Base-by-base conservation (phyloP, 2,888 invertebrate genomes). In the Pheosia tremula region DNA sequence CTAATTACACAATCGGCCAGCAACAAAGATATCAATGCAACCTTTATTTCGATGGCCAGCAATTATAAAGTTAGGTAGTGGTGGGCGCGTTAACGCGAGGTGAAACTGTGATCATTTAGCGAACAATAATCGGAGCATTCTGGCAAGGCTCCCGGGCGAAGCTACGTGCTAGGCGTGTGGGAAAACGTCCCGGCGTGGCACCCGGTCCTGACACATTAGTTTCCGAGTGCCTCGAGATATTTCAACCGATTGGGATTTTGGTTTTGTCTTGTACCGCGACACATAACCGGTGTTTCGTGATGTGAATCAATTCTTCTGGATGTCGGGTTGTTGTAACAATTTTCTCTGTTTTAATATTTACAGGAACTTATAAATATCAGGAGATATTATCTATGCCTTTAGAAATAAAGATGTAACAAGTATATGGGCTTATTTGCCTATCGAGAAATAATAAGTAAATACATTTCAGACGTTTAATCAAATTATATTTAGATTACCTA, bases 181-280 rank as follows among this genome's bases (percentile, higher is more conserved):
- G 81, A 81, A 80, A 77, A 65, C 68, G 68, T 67, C 69, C 81
- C 24, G 24, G 82, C 75, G 73, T 82, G 81, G 57, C 56, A 56
- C 61, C 59, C 59, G 39, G 11, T 56, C 39, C 24, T 7, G 43
- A 5, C 39, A 55, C 52, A 60, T 64, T 67, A 70, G 67, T 68
- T 62, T 68, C 60, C 59, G 59, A 67, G 70, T 62, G 69, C 8
- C 59, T 47, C 47, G n/a, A 47, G 56, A 67, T 61, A 74, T 72
- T 68, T 68, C 69, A 68, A 70, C 70, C 66, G 62, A 9, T 43
- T 43, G 2, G 24, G 24, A 41, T 5, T 10, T 47, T 11, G n/a
- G 47, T 47, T 47, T 47, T 47, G 47, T 47, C 11, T 47, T 4
- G 47, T n/a, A n/a, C 47, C 67, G 57, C 62, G 63, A 67, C 67